Conservation (phyloP, 2,888 invertebrate genomes). For the Flabesymbios commensalis region DNA sequence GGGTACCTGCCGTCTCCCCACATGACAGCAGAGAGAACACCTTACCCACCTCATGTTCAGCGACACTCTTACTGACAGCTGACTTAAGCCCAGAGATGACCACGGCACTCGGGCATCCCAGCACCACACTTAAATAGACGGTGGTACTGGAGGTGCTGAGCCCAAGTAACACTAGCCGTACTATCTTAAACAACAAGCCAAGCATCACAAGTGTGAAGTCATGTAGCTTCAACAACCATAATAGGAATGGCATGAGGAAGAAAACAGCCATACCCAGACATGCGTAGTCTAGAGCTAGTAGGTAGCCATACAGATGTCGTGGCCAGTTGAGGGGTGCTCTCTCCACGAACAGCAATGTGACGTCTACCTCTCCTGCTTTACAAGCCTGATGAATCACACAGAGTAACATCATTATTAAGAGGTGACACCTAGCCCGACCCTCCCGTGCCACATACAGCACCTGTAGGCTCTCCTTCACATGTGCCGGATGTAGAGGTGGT, state of each 20-base stretch:
- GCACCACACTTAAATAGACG: constrained; percentile 51
- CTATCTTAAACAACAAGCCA: constrained; percentile 51
- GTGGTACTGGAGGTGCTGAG: constrained; percentile 44
- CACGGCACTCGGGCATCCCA: constrained; percentile 53
- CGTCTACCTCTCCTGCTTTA: constrained; percentile 58
- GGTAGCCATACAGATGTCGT: constrained; percentile 53
- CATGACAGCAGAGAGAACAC: constrained; percentile 55
- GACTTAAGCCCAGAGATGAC: constrained; percentile 53
- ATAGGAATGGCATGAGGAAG: constrained; percentile 52
- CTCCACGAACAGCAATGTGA: constrained; percentile 54
- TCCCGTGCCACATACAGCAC: constrained; percentile 42
- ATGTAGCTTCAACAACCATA: constrained; percentile 41
- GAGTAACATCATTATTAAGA: constrained; percentile 45
- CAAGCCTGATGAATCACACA: constrained; percentile 46
- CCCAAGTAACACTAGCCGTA: constrained; percentile 46
- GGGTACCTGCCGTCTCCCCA: constrained; percentile 53
- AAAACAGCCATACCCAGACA: constrained; percentile 55
- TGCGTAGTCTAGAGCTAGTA: constrained; percentile 57
- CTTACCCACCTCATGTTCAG: constrained; percentile 55
- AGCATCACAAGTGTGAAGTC: constrained; percentile 52
- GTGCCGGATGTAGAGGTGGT: constrained; percentile 12
- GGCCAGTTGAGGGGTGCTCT: constrained; percentile 54
- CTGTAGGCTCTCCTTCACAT: constrained; percentile 43
- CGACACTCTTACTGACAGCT: constrained; percentile 53
- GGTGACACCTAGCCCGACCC: constrained; percentile 36